Evolutionary conservation across 2,797 vertebrate species (phyloP), one percentile per base, ranked within the genome.

Genomic region (Pelochelys cantorii): DNA sequence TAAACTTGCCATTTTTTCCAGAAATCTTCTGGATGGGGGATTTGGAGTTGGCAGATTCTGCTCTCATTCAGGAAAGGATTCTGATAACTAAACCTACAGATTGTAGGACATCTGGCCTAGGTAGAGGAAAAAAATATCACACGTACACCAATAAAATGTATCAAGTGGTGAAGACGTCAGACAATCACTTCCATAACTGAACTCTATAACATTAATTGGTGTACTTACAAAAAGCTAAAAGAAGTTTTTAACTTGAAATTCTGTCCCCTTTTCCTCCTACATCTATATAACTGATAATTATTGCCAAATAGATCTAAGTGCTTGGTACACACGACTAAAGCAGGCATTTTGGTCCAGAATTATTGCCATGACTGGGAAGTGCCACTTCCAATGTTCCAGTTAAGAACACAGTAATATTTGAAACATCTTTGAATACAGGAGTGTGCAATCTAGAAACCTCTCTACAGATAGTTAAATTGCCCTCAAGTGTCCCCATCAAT

Each of bases 391-490:
- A 8, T 48, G 42, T 48, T 48, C 59, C 68, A 57, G 48, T 8
- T 92, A 85, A 60, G 57, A 83, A 91, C 89, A 88, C 10, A 7
- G 15, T n/a, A n/a, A 5, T 65, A 87, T 75, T 89, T 79, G 55
- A 91, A 91, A 81, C 86, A 87, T 29, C 9, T 83, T 84, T 60
- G 78, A 81, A 75, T 18, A 60, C 4, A 60, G 62, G 52, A 81
- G 53, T 48, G 42, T 48, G 42, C 13, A 37, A 22, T 11, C 68
- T 37, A 71, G 20, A 71, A 90, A 88, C 59, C 79, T 34, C 57
- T 91, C 81, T 85, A 78, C 81, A 82, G 59, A 48, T 17, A 54
- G 2, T 2, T 11, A 85, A 9, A 53, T 77, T 91, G 65, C 89
- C 89, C 84, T 77, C 88, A 29, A 18, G 29, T 13, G 15, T 11